A percentile compares a stretch with the other conserved stretches of the same genome.
Evolutionary conservation across 2,888 invertebrate species (phyloP).

Genomic region (Ferrisia virgata): DNA sequence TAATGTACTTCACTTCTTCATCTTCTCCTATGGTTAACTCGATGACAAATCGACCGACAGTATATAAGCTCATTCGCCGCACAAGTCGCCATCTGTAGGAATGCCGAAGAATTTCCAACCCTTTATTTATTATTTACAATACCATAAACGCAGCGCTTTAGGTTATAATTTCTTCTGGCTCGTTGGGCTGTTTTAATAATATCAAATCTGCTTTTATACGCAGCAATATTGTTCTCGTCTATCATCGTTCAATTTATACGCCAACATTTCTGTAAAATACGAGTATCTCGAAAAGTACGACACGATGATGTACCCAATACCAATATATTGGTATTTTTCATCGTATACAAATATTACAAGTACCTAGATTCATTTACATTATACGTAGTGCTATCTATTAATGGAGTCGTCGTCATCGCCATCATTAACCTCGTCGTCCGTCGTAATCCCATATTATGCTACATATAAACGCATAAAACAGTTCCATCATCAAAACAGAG

Average conservation of each 20-base stretch:
- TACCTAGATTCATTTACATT: too few species aligned
- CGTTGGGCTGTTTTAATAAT: not conserved
- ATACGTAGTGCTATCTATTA: too few species aligned
- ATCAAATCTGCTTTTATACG: not conserved
- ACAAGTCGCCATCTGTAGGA: not conserved
- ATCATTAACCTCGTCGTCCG: not conserved
- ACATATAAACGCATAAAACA: not conserved
- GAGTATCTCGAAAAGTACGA: too few species aligned
- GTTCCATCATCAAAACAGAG: not conserved
- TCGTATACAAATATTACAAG: too few species aligned
- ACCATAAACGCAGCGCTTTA: constrained; percentile 19
- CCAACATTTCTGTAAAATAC: not conserved
- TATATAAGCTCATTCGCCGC: not conserved
- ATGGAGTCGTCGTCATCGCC: not conserved
- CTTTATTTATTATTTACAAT: constrained; percentile 16
- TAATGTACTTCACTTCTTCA: not conserved
- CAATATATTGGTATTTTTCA: not conserved
- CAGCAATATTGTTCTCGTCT: not conserved
- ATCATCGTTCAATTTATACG: not conserved
- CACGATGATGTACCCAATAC: not conserved
- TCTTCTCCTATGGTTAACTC: not conserved
- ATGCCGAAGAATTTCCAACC: not conserved
- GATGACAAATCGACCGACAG: not conserved
- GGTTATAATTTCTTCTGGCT: too few species aligned
- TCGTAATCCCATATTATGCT: too few species aligned